These are phyloP conservation scores for Drosophila planitibia DNA, from an alignment of 2,888 invertebrate species.

Conservation along the genomic window DNA sequence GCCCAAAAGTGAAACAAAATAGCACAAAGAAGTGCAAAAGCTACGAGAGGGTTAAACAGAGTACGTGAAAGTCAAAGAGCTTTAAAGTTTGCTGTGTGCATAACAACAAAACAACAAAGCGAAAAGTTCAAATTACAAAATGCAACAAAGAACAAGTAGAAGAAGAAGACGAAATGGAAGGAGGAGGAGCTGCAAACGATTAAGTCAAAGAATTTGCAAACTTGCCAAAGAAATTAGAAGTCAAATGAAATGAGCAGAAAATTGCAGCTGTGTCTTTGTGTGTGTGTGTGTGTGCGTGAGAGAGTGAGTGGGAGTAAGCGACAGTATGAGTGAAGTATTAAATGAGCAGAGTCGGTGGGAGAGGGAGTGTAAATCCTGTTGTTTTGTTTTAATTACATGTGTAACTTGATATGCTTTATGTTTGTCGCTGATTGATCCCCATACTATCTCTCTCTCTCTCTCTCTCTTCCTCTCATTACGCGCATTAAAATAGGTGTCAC, in stretches of 20 bases:
- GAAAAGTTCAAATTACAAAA: conserved; percentile 73
- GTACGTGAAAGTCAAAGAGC: conserved; percentile 1
- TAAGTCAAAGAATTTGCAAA: conserved; percentile 61
- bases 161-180: not conserved
- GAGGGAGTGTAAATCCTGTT: not conserved
- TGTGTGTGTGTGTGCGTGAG: not conserved
- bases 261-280: conserved; percentile 8
- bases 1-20: conserved; percentile 47
- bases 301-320: not conserved
- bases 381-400: conserved; percentile 49
- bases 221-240: conserved; percentile 57
- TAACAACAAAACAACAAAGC: conserved; percentile 37
- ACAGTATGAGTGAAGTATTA: conserved; percentile 27
- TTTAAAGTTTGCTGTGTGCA: conserved; percentile 46
- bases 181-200: conserved; percentile 8
- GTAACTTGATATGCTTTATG: conserved; percentile 31
- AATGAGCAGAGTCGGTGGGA: not conserved
- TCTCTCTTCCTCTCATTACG: conserved; percentile 18
- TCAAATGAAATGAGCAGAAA: conserved; percentile 41
- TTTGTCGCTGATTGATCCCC: conserved; percentile 35
- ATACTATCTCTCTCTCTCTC: not conserved
- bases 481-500: conserved; percentile 12
- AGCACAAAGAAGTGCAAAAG: conserved; percentile 58
- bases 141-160: conserved; percentile 60
- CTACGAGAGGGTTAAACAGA: conserved; percentile 56